Evolutionary conservation across 2,888 invertebrate genomes (phyloP), one percentile per base, ranked within the genome.

Genomic region (Heteromyza rotundicornis): DNA sequence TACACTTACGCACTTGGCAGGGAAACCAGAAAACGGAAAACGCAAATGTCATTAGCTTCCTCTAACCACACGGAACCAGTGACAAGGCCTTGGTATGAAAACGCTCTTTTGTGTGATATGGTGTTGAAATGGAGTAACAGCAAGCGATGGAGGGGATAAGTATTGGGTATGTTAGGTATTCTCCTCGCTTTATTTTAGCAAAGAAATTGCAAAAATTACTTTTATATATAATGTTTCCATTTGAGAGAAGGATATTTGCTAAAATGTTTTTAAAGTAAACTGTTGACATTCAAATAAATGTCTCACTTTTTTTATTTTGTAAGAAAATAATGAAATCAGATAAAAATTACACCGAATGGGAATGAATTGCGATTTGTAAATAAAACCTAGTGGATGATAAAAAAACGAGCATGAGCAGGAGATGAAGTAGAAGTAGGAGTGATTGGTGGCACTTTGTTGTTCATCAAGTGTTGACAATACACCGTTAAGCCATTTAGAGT

Each of bases 251-350:
- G n/a, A n/a, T n/a, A n/a, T n/a, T n/a, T n/a, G n/a, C n/a, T n/a
- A n/a, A n/a, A n/a, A n/a, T n/a, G n/a, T n/a, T n/a, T n/a, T n/a
- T 5, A 7, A 27, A 27, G 10, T 27, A 3, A 14, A 14, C 14
- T 40, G 40, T 14, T 8, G 40, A n/a, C 40, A 14, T 40, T 40
- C 14, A n/a, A 40, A n/a, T 8, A 14, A 3, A n/a, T n/a, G 10
- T 40, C 14, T 40, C 14, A 14, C 10, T 3, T 20, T 47, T 14
- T 47, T 14, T 47, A 19, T 47, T 3, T 27, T 27, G 27, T 27
- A 27, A n/a, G 27, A 27, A 27, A 27, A 27, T 10, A 27, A 27
- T 7, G 54, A 60, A 65, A 64, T 65, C 68, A 64, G 65, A 68
- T 66, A 68, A 68, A 64, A 44, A 16, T n/a, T 19, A 49, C 59